These are phyloP conservation scores for Anguilla anguilla DNA, from an alignment of 2,797 vertebrate genomes.

Conservation along the genomic window DNA sequence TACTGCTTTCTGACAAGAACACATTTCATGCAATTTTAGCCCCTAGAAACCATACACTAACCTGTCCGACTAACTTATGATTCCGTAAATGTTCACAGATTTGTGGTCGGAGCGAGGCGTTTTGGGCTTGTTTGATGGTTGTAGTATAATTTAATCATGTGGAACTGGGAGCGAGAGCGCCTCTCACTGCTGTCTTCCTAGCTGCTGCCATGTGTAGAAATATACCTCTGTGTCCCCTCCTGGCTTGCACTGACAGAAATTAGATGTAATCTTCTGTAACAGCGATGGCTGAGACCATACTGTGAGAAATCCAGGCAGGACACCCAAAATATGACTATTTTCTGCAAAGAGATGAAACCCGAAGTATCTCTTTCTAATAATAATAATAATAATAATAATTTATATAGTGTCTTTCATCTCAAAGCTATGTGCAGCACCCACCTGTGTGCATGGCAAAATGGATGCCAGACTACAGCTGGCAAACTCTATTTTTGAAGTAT, in stretches of 20 bases:
- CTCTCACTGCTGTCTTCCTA: neutral
- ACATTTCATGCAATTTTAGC: neutral
- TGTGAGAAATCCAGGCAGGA: neutral
- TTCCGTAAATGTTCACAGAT: neutral
- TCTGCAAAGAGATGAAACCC: neutral
- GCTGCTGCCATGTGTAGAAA: neutral
- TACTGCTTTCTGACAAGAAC: neutral
- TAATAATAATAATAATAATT: slow-evolving; percentile 1
- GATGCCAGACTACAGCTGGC: too few relatives aligned
- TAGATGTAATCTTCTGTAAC: slow-evolving; percentile 12
- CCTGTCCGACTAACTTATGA: neutral
- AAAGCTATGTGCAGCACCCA: neutral
- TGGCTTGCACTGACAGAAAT: neutral
- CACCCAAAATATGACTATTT: neutral
- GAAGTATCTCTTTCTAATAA: neutral
- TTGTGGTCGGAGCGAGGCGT: neutral
- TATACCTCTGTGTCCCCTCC: neutral
- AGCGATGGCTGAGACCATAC: neutral
- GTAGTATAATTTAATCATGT: slow-evolving; percentile 7
- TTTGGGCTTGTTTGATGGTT: neutral
- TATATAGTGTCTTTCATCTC: neutral
- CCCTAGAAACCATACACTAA: neutral
- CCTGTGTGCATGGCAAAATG: too few relatives aligned
- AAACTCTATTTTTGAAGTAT: too few relatives aligned
- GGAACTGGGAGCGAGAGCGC: neutral